These are phyloP conservation scores for Coluber constrictor DNA, from an alignment of 2,797 vertebrate genomes.

Conservation along the genomic window DNA sequence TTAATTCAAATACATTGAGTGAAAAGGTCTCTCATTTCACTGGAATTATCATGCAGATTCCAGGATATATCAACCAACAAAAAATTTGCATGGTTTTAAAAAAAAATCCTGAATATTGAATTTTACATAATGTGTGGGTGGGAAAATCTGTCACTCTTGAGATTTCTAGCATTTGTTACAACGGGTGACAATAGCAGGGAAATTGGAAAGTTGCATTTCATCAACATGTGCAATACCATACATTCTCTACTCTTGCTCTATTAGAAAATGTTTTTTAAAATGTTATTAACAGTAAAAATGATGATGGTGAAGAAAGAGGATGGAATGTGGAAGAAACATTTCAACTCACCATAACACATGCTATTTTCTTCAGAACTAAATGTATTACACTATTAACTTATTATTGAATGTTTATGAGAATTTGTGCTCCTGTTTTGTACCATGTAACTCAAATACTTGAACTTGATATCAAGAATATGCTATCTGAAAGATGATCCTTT, in stretches of 20 bases:
- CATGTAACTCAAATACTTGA: constrained; percentile 13
- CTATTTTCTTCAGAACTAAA: constrained; percentile 47
- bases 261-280: background rate
- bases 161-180: background rate
- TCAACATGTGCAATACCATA: background rate
- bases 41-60: background rate
- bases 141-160: background rate
- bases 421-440: background rate
- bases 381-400: constrained; percentile 9
- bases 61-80: background rate
- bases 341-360: constrained; percentile 33
- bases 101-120: background rate
- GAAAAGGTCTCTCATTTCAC: background rate
- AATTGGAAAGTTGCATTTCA: background rate
- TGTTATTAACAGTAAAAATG: background rate
- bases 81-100: background rate
- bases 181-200: background rate
- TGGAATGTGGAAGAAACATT: background rate
- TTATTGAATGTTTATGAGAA: constrained; percentile 12
- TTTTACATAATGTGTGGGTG: background rate
- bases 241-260: background rate
- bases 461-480: constrained; percentile 31
- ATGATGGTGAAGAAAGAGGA: background rate
- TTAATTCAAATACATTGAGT: background rate
- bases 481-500: constrained; percentile 36